Percentiles rank a stretch among this genome's conserved stretches.
Evolutionary conservation across 30 jellyfish, hydroid and myxozoan genomes (phyloP).

Genomic region (Pelagia noctiluca): DNA sequence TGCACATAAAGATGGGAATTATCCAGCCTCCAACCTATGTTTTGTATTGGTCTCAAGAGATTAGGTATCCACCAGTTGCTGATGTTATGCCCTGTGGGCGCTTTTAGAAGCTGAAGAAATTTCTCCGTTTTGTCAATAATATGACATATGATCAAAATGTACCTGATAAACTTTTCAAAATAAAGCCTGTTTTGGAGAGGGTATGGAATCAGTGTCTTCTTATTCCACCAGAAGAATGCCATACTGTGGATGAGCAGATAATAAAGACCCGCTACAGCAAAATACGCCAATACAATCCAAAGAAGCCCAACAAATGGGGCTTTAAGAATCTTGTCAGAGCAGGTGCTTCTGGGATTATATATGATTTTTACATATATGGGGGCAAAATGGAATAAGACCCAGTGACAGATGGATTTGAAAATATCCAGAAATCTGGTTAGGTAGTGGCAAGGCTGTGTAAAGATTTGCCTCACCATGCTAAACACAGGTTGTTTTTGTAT

Average conservation of each 20-base stretch:
- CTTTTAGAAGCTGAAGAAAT: no score
- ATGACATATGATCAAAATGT: neutral
- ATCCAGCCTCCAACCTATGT: neutral
- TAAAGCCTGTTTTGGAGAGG: no score
- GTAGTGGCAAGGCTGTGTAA: slow-evolving; percentile 74
- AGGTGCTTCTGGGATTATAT: slow-evolving; percentile 86
- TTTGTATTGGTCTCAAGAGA: neutral
- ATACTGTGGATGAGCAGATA: no score
- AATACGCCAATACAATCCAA: slow-evolving; percentile 68
- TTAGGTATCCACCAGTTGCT: neutral
- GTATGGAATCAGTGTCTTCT: no score
- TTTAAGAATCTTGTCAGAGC: slow-evolving; percentile 71
- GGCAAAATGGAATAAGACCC: neutral
- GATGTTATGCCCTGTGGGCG: neutral
- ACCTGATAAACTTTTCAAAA: no score
- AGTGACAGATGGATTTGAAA: slow-evolving; percentile 1
- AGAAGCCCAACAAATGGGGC: no score
- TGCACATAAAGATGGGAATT: neutral
- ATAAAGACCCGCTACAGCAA: no score
- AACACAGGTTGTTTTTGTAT: slow-evolving; percentile 65
- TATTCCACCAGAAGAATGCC: no score
- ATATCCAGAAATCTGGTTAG: slow-evolving; percentile 77
- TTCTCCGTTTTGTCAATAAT: neutral
- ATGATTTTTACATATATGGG: slow-evolving; percentile 46
- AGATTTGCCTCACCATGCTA: slow-evolving; percentile 50